These are phyloP conservation scores for Apis mellifera DNA, from an alignment of 1,140 invertebrate species.

Conservation along the genomic window Amel_HAv3.1 CM009937.2:1793001-1793500, in stretches of 20 bases:
- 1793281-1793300: constrained; percentile 9
- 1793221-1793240: constrained; percentile 49
- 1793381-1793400: constrained; percentile 69
- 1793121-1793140: neutral
- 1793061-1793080: too few species aligned
- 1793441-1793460: constrained; percentile 80
- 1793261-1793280: constrained; percentile 70
- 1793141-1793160: neutral
- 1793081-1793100: too few species aligned
- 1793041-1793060: too few species aligned
- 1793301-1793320: constrained; percentile 21
- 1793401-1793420: neutral
- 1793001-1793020: too few species aligned
- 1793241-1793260: constrained; percentile 73
- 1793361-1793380: constrained; percentile 67
- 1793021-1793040: too few species aligned
- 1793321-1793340: constrained; percentile 65
- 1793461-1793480: constrained; percentile 70
- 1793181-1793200: too few species aligned
- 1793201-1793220: constrained; percentile 43
- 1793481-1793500: constrained; percentile 37
- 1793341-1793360: constrained; percentile 42
- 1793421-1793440: constrained; percentile 55
- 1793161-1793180: neutral
- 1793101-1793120: too few species aligned